phyloP scores from a whole-genome alignment of 2,888 invertebrate genomes.

The Argyra leucocephala region DNA sequence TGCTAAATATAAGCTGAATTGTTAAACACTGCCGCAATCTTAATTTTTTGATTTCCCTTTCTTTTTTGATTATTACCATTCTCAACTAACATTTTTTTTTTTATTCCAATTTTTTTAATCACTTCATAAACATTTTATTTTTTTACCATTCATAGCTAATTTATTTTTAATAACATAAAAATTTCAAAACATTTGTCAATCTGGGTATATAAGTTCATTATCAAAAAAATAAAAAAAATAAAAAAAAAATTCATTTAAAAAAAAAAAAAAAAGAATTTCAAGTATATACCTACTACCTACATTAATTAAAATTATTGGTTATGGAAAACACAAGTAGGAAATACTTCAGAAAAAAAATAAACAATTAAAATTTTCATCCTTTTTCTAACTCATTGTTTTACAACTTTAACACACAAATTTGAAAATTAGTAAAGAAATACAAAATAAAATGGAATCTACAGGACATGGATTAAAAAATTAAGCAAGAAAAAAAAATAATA shows the following conservation, averaged over 20 bases:
- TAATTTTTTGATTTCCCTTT: no score
- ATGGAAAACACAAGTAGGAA: constrained; percentile 23
- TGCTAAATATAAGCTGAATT: no score
- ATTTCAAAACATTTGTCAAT: neutral
- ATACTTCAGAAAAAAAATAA: neutral
- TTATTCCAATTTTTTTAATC: no score
- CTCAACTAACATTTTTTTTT: no score
- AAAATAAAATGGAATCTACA: neutral
- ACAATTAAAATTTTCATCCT: neutral
- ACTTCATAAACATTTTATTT: no score
- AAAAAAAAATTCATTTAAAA: neutral
- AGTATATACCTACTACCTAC: constrained; percentile 18
- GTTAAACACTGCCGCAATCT: no score
- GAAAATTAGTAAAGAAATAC: no score
- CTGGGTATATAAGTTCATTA: constrained; percentile 4
- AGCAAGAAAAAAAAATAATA: no score
- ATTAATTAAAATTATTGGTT: constrained; percentile 13
- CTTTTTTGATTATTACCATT: no score
- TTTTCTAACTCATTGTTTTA: neutral
- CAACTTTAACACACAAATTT: neutral
- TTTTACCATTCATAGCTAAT: no score
- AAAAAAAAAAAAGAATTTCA: constrained; percentile 9
- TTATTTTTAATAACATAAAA: neutral
- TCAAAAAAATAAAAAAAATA: neutral
- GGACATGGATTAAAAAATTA: neutral